A percentile compares a stretch with the other conserved stretches of the same genome.
These are phyloP conservation scores for Acanthurus lineatus DNA, from an alignment of 2,797 vertebrate genomes.

Conservation along the genomic window DNA sequence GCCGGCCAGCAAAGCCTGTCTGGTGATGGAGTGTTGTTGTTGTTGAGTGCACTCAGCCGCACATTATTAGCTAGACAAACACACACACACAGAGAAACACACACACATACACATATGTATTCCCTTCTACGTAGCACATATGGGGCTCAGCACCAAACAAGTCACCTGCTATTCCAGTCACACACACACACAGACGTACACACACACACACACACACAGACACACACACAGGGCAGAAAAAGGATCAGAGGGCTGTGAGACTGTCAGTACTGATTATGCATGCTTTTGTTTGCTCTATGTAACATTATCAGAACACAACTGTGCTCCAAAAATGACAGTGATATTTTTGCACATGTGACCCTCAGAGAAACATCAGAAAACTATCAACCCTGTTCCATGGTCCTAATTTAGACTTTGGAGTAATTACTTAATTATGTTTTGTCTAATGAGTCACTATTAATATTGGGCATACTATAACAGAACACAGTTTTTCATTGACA, in stretches of 20 bases:
- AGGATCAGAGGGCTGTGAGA: slow-evolving; percentile 46
- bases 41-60: slow-evolving; percentile 82
- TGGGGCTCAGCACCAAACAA: slow-evolving; percentile 80
- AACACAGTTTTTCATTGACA: not conserved
- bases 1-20: slow-evolving; percentile 77
- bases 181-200: slow-evolving; percentile 41
- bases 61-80: slow-evolving; percentile 81
- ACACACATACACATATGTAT: slow-evolving; percentile 58
- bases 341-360: not conserved
- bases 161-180: slow-evolving; percentile 80
- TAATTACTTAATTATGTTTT: not conserved
- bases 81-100: slow-evolving; percentile 40
- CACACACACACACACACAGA: slow-evolving; percentile 9
- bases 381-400: not conserved
- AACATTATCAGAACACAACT: slow-evolving; percentile 4
- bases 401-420: not conserved
- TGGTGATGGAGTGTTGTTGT: slow-evolving; percentile 80
- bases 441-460: not conserved
- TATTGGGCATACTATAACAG: not conserved
- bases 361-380: not conserved
- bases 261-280: slow-evolving; percentile 64
- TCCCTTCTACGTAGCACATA: slow-evolving; percentile 73
- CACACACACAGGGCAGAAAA: slow-evolving; percentile 25
- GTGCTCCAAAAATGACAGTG: not conserved
- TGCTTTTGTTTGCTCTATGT: slow-evolving; percentile 39